Conservation (phyloP, 2,888 invertebrate species). For the Cinara cedri region DNA sequence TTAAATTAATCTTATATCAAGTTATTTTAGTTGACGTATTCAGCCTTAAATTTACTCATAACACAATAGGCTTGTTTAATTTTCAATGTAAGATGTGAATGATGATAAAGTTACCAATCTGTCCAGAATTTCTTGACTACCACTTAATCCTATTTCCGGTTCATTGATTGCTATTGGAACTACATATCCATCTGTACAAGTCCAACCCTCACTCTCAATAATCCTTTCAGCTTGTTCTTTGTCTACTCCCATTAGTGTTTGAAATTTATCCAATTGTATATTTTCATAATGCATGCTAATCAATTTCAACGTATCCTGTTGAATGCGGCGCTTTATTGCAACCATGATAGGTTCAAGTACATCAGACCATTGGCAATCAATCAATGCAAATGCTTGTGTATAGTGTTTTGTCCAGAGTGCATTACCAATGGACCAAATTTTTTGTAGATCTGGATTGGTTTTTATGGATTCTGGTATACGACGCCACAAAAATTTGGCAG, state of each 20-base stretch:
- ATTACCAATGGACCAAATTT: conserved; percentile 36
- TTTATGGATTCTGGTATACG: conserved; percentile 28
- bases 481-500: conserved; percentile 43
- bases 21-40: neutral
- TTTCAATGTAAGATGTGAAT: conserved; percentile 50
- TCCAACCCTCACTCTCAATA: conserved; percentile 44
- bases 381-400: conserved; percentile 24
- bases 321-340: conserved; percentile 42
- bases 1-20: conserved; percentile 8
- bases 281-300: conserved; percentile 39
- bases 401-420: conserved; percentile 43
- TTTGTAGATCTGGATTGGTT: conserved; percentile 19
- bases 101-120: conserved; percentile 32
- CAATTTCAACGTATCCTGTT: conserved; percentile 41
- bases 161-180: conserved; percentile 20
- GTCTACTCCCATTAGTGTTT: conserved; percentile 32
- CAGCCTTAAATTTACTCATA: conserved; percentile 15
- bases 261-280: conserved; percentile 31
- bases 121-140: conserved; percentile 41
- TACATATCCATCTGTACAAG: conserved; percentile 21
- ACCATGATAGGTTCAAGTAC: conserved; percentile 23
- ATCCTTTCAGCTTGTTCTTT: conserved; percentile 32
- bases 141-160: conserved; percentile 21
- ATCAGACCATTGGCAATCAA: conserved; percentile 32
- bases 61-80: conserved; percentile 2